Percentiles rank a stretch among this genome's conserved stretches.
Evolutionary conservation across 2,888 invertebrate species (phyloP).

Genomic region (Rosalia funebris): DNA sequence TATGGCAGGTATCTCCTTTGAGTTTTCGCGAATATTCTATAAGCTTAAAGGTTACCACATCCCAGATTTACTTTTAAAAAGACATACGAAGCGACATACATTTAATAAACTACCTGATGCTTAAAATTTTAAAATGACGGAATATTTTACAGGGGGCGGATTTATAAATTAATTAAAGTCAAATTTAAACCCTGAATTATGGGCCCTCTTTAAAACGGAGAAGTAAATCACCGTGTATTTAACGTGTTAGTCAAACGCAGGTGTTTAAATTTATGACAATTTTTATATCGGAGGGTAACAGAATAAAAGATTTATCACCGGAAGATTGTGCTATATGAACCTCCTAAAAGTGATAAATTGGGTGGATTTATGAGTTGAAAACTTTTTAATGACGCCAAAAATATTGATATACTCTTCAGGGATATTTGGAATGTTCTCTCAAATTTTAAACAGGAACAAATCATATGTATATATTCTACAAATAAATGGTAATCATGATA

Average conservation of each 20-base stretch:
- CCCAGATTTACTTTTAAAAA: neutral
- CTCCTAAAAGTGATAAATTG: constrained; percentile 21
- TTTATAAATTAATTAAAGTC: neutral
- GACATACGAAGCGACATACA: no score
- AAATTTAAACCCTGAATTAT: neutral
- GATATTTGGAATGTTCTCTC: neutral
- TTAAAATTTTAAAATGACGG: neutral
- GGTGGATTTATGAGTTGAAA: constrained; percentile 18
- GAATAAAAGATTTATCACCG: constrained; percentile 19
- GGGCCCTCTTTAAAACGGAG: neutral
- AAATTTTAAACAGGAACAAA: neutral
- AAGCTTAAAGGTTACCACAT: no score
- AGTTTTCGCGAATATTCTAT: no score
- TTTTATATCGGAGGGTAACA: constrained; percentile 15
- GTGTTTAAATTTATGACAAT: constrained; percentile 18
- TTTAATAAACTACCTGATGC: neutral
- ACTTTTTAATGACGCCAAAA: constrained; percentile 19
- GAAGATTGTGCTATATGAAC: constrained; percentile 20
- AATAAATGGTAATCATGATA: neutral
- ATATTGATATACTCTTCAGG: constrained; percentile 14
- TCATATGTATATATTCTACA: neutral
- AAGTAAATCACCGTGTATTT: neutral
- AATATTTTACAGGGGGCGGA: neutral
- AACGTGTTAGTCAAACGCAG: constrained; percentile 10
- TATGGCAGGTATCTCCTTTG: no score